Percentiles rank a stretch among this genome's conserved stretches.
Conservation (phyloP, 1,140 invertebrate species). For the Calycopis cecrops region DNA sequence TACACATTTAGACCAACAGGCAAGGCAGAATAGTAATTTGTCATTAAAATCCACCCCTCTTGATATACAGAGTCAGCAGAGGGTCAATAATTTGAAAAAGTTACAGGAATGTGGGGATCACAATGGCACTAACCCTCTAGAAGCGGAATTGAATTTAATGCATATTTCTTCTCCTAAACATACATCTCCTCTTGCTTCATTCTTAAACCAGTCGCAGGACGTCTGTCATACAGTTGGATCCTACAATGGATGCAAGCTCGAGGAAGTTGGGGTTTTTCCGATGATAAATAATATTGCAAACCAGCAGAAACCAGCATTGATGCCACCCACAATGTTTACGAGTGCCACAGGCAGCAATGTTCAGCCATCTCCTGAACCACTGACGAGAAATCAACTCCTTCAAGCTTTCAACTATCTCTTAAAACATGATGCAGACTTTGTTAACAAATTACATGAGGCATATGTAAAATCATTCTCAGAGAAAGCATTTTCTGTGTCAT, state of each 20-base stretch:
- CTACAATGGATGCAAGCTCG: constrained; percentile 63
- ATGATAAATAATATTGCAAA: constrained; percentile 70
- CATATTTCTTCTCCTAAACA: constrained; percentile 69
- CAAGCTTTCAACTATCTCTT: constrained; percentile 92
- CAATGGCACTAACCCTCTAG: constrained; percentile 64
- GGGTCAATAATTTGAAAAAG: constrained; percentile 49
- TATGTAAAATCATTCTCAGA: constrained; percentile 90
- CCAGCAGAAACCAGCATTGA: constrained; percentile 81
- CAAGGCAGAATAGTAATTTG: constrained; percentile 53
- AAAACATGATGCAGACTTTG: constrained; percentile 90
- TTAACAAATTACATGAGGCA: constrained; percentile 91
- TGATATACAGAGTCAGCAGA: constrained; percentile 56
- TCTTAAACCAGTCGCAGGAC: constrained; percentile 65
- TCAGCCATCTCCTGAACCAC: constrained; percentile 78
- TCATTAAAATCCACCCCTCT: constrained; percentile 67
- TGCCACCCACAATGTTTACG: constrained; percentile 90
- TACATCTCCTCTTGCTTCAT: constrained; percentile 68
- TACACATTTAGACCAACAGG: constrained; percentile 44
- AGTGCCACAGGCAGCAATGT: constrained; percentile 43
- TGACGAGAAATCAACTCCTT: constrained; percentile 90
- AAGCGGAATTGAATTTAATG: constrained; percentile 75
- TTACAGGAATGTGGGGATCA: constrained; percentile 47
- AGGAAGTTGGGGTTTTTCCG: constrained; percentile 58
- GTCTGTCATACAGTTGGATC: constrained; percentile 50
- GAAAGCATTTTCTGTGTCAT: constrained; percentile 77